Percentiles rank a stretch among this genome's conserved stretches.
Evolutionary conservation across 1,140 invertebrate species (phyloP).

Genomic region (Solenopsis invicta): DNA sequence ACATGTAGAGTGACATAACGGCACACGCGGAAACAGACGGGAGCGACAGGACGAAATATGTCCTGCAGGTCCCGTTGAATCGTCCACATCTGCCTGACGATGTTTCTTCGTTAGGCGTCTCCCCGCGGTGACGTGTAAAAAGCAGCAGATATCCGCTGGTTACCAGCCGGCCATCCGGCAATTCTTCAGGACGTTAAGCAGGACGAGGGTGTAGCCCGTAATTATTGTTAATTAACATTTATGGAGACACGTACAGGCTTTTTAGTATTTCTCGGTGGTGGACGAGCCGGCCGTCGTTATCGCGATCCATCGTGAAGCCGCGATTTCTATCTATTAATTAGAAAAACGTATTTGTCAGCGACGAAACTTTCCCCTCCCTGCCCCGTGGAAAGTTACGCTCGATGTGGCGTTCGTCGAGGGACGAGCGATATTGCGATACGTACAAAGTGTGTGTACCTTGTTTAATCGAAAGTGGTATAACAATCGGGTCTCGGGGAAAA

Average conservation of each 20-base stretch:
- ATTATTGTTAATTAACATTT: conserved; percentile 78
- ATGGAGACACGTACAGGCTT: conserved; percentile 76
- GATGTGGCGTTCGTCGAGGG: neutral
- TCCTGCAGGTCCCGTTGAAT: conserved; percentile 38
- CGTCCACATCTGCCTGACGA: conserved; percentile 41
- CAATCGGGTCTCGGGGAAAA: neutral
- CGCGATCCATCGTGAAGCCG: conserved; percentile 60
- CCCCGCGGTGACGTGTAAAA: conserved; percentile 52
- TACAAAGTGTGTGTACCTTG: no score
- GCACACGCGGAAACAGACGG: conserved; percentile 16
- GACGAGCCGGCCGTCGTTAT: conserved; percentile 28
- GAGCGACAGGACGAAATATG: conserved; percentile 30
- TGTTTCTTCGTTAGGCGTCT: conserved; percentile 53
- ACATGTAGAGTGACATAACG: conserved; percentile 30
- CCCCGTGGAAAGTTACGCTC: neutral
- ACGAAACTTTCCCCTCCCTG: neutral
- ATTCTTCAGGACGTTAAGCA: conserved; percentile 58
- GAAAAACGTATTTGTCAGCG: neutral
- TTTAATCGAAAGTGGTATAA: neutral
- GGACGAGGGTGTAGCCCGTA: conserved; percentile 56
- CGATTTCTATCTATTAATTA: conserved; percentile 10
- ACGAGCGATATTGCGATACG: no score
- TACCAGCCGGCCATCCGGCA: conserved; percentile 15
- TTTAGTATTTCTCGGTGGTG: conserved; percentile 56
- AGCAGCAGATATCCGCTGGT: conserved; percentile 55